Percentiles rank a stretch among this genome's conserved stretches.
phyloP scores from a whole-genome alignment of 2,888 invertebrate genomes.

The Heliconius cydno region DNA sequence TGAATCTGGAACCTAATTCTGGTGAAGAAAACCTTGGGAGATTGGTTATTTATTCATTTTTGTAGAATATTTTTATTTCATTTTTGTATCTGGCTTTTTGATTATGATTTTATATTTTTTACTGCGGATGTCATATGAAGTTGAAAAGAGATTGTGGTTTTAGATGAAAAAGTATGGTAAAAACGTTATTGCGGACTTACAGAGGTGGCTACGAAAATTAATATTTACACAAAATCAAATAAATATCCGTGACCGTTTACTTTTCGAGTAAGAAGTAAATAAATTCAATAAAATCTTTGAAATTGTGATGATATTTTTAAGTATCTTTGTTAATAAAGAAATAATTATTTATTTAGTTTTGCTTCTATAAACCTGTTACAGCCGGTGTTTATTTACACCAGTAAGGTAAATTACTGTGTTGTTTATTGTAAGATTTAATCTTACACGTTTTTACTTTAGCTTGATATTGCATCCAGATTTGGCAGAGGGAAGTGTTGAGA shows the following conservation, averaged over 20 bases:
- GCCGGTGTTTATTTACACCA: too few relatives aligned
- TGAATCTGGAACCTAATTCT: conserved; percentile 33
- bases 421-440: too few relatives aligned
- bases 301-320: conserved; percentile 10
- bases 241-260: not conserved
- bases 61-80: not conserved
- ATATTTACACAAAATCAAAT: conserved; percentile 2
- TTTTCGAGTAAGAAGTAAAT: conserved; percentile 13
- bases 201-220: not conserved
- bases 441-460: too few relatives aligned
- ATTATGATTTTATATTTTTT: conserved; percentile 23
- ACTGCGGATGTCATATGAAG: conserved; percentile 2
- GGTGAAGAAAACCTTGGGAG: conserved; percentile 29
- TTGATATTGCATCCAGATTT: too few relatives aligned
- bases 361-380: not conserved
- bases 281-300: conserved; percentile 9
- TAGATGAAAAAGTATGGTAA: not conserved
- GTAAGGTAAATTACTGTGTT: too few relatives aligned
- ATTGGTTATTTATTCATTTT: conserved; percentile 22
- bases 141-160: not conserved
- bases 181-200: not conserved
- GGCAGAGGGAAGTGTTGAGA: not conserved
- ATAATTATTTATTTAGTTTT: not conserved
- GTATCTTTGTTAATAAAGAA: not conserved
- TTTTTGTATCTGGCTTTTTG: not conserved